A percentile compares a stretch with the other conserved stretches of the same genome.
phyloP scores from a whole-genome alignment of 2,888 invertebrate species.

The Apodemia duryi region DNA sequence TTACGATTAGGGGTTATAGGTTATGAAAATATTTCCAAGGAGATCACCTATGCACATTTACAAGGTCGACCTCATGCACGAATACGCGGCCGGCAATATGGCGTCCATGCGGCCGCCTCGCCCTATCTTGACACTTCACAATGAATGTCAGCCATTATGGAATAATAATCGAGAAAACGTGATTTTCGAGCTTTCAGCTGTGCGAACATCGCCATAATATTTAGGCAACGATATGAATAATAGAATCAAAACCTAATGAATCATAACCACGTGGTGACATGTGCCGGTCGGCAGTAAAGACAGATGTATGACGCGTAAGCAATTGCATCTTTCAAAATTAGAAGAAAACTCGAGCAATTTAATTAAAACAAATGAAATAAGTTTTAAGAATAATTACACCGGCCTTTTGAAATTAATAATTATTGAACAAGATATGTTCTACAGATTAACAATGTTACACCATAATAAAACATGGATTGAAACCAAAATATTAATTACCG shows the following conservation, averaged over 20 bases:
- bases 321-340: constrained; percentile 35
- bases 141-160: constrained; percentile 69
- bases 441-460: constrained; percentile 27
- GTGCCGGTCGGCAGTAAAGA: constrained; percentile 50
- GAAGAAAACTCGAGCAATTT: constrained; percentile 15
- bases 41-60: constrained; percentile 46
- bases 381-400: neutral
- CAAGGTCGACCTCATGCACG: constrained; percentile 72
- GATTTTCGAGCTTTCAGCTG: constrained; percentile 9
- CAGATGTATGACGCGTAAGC: constrained; percentile 74
- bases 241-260: constrained; percentile 24
- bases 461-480: constrained; percentile 21
- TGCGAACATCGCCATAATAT: neutral
- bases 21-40: constrained; percentile 31
- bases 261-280: constrained; percentile 71
- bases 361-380: constrained; percentile 7
- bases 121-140: constrained; percentile 77
- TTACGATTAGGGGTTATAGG: constrained; percentile 30
- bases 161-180: constrained; percentile 17
- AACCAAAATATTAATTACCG: constrained; percentile 10
- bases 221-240: constrained; percentile 1
- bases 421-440: neutral
- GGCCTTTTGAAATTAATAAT: neutral
- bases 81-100: constrained; percentile 74
- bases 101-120: constrained; percentile 79